Evolutionary conservation across 2,113 vertebrate genomes (phyloP), one percentile per base, ranked within the genome.

Genomic region (Salvelinus sp.): DNA sequence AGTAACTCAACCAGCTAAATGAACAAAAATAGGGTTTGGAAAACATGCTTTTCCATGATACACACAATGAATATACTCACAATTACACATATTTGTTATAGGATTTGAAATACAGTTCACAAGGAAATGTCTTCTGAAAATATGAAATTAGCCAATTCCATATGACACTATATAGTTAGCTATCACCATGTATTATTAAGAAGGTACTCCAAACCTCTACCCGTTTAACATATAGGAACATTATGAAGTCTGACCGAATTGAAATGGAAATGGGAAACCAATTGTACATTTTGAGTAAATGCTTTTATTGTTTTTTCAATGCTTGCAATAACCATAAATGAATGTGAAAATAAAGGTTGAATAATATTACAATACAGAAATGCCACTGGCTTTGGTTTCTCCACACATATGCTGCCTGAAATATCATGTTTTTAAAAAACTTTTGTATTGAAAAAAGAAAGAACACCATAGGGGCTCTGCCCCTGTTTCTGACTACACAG

Each of bases 401-500:
- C 90, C 88, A 94, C 93, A 95, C 94, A 90, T 94, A 92, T 87
- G 92, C 94, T 95, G 94, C 93, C 95, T 95, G 93, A 92, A 93
- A 93, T 85, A 94, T 87, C 78, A 87, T 86, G 82, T 88, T 33
- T 1, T 6, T 7, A 33, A 33, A 33, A 30, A 30, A 0, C 1
- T 4, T 4, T 88, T 88, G 82, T 87, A 88, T 82, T 91, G 81
- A 79, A 66, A 80, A 73, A 80, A 69, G 69, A 83, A 77, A 54
- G 1, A 87, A 89, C 88, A 92, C 85, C 72, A 65, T 93, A 94
- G 94, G 94, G 95, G 96, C 96, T 95, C 95, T 95, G 96, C 95
- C 96, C 94, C 93, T 93, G 78, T 90, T 38, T 73, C 93, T 94
- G 92, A 90, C 89, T 90, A 94, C 91, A 94, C 92, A 95, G 95